Evolutionary conservation across 1,140 invertebrate genomes (phyloP).

Genomic region (Eueides isabella): DNA sequence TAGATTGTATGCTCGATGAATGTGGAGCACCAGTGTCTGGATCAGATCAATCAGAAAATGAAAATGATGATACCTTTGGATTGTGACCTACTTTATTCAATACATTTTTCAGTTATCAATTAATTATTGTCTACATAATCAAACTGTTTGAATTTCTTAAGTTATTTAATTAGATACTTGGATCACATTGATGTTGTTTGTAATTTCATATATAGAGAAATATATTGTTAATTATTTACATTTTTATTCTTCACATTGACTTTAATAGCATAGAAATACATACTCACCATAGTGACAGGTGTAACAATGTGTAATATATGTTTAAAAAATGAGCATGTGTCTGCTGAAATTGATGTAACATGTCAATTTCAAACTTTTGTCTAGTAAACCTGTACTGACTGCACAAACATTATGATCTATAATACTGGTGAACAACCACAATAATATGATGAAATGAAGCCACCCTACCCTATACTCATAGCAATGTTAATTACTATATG

Average conservation of each 20-base stretch:
- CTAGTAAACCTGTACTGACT: too few species aligned
- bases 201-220: neutral
- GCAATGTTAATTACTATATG: neutral
- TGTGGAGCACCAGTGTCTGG: conserved; percentile 37
- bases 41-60: conserved; percentile 44
- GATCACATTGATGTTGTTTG: neutral
- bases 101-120: neutral
- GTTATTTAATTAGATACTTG: neutral
- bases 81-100: conserved; percentile 47
- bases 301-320: too few species aligned
- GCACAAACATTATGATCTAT: too few species aligned
- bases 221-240: neutral
- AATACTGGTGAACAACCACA: too few species aligned
- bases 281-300: neutral
- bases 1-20: conserved; percentile 55
- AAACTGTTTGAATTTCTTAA: neutral
- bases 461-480: neutral
- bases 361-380: too few species aligned
- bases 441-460: neutral
- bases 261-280: too few species aligned
- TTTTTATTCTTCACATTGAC: neutral
- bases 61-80: conserved; percentile 51
- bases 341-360: too few species aligned
- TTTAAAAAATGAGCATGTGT: too few species aligned
- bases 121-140: neutral